phyloP scores from a whole-genome alignment of 2,888 invertebrate species.

The Cataglyphis albicans region DNA sequence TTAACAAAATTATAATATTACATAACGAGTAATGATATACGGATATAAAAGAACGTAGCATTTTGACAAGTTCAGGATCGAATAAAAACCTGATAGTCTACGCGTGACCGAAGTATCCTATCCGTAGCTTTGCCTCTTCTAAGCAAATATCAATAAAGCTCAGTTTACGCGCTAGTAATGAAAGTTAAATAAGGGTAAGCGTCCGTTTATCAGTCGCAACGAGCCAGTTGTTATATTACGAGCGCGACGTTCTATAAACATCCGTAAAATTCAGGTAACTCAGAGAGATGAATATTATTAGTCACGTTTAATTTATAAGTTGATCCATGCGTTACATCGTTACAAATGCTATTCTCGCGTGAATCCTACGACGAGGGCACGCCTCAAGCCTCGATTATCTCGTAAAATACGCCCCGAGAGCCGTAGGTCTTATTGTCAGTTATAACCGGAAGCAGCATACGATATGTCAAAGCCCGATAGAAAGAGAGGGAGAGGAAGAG shows the following conservation, averaged over 20 bases:
- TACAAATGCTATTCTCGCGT: neutral
- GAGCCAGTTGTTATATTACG: slow-evolving; percentile 46
- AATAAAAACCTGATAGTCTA: slow-evolving; percentile 55
- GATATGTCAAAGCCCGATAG: neutral
- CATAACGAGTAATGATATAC: neutral
- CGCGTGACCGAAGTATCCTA: slow-evolving; percentile 79
- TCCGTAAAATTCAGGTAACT: slow-evolving; percentile 67
- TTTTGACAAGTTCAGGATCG: slow-evolving; percentile 19
- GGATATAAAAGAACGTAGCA: slow-evolving; percentile 3
- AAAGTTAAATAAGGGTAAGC: slow-evolving; percentile 81
- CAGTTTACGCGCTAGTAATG: slow-evolving; percentile 80
- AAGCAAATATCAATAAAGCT: slow-evolving; percentile 81
- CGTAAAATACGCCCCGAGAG: slow-evolving; percentile 69
- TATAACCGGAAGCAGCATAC: slow-evolving; percentile 72
- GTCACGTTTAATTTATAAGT: neutral
- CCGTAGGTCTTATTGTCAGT: slow-evolving; percentile 58
- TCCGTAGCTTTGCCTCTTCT: slow-evolving; percentile 77
- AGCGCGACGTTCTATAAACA: slow-evolving; percentile 72
- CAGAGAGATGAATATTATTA: slow-evolving; percentile 12
- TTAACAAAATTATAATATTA: neutral
- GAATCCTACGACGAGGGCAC: slow-evolving; percentile 14
- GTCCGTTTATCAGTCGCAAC: slow-evolving; percentile 58
- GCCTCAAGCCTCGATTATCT: slow-evolving; percentile 70
- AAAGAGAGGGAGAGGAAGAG: neutral
- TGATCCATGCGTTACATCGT: slow-evolving; percentile 11